These are phyloP conservation scores for Laothoe populi DNA, from an alignment of 2,888 invertebrate genomes.

Conservation along the genomic window DNA sequence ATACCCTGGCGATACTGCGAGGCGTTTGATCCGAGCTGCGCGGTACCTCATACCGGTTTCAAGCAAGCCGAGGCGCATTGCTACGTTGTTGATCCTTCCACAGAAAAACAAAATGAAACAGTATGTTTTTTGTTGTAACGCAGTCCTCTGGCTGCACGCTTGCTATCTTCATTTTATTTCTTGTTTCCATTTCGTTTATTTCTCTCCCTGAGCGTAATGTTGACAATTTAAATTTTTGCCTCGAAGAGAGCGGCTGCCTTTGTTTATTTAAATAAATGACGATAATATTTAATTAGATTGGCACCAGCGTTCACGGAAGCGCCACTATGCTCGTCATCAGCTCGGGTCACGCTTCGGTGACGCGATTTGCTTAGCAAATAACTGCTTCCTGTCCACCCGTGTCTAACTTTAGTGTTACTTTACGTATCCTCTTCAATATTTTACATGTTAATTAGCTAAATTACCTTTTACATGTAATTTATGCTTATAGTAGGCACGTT, in stretches of 20 bases:
- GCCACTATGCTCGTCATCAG: conserved; percentile 52
- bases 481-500: background rate
- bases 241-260: conserved; percentile 29
- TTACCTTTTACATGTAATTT: background rate
- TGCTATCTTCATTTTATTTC: conserved; percentile 53
- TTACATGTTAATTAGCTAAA: conserved; percentile 12
- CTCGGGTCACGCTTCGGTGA: conserved; percentile 65
- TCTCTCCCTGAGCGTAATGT: conserved; percentile 31
- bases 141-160: conserved; percentile 46
- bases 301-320: conserved; percentile 59
- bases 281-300: conserved; percentile 40
- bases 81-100: conserved; percentile 78
- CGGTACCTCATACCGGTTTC: conserved; percentile 74
- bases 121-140: conserved; percentile 61
- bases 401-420: conserved; percentile 23
- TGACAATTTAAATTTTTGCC: conserved; percentile 31
- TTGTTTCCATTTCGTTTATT: conserved; percentile 42
- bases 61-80: conserved; percentile 65
- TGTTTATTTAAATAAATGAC: conserved; percentile 36
- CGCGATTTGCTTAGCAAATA: conserved; percentile 71
- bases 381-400: conserved; percentile 55
- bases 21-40: conserved; percentile 66
- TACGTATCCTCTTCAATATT: conserved; percentile 7
- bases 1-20: conserved; percentile 62
- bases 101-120: conserved; percentile 78